A percentile compares a stretch with the other conserved stretches of the same genome.
These are phyloP conservation scores for Pachyramphus minor DNA, from an alignment of 2,113 vertebrate genomes.

Conservation along the genomic window DNA sequence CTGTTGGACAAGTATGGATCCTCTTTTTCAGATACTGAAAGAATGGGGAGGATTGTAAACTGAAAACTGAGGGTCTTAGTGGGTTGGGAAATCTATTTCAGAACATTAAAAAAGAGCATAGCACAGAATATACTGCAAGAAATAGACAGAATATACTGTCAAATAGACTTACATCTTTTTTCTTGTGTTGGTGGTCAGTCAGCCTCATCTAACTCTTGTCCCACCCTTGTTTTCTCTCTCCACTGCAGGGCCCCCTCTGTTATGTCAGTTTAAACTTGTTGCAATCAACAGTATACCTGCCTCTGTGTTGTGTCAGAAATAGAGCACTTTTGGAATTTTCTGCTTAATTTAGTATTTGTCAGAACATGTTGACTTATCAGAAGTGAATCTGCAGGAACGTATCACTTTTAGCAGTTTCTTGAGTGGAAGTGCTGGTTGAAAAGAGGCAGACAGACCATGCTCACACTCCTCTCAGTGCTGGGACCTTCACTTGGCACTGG, in stretches of 20 bases:
- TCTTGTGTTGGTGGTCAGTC: neutral
- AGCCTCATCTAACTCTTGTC: neutral
- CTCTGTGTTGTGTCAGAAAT: neutral
- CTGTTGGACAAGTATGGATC: neutral
- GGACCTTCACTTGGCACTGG: neutral
- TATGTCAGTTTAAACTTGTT: neutral
- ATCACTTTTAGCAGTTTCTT: neutral
- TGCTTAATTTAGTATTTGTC: conserved; percentile 15
- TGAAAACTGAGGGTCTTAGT: neutral
- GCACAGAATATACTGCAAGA: neutral
- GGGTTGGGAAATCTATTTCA: neutral
- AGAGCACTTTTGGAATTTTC: conserved; percentile 4
- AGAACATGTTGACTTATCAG: neutral
- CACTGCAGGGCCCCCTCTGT: neutral
- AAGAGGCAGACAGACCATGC: neutral
- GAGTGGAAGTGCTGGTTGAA: neutral
- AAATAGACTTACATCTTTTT: neutral
- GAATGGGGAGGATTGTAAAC: neutral
- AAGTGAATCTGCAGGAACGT: neutral
- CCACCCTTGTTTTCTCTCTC: neutral
- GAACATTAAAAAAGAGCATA: neutral
- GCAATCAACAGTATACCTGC: neutral
- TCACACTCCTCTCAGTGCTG: neutral
- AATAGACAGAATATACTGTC: neutral
- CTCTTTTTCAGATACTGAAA: neutral